Base-by-base conservation (phyloP, 2,888 invertebrate genomes). In the Galerucella pusilla region DNA sequence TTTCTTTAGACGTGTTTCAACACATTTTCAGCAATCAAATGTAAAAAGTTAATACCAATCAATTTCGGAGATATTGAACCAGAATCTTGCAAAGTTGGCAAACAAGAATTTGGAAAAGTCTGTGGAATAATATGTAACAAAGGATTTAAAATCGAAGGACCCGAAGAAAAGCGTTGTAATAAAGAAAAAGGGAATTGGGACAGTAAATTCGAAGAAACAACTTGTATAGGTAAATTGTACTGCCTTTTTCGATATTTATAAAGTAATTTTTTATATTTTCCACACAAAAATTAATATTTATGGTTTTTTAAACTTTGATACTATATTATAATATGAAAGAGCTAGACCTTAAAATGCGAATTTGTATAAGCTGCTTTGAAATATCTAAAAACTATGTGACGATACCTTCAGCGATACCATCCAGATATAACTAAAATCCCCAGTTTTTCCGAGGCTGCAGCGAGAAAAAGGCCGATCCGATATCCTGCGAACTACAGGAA, bases 131-230 rank as follows among this genome's bases (percentile, higher is more conserved):
- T 85, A 7, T 93, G 93, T 82, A 85, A 89, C n/a, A 82, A 88
- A 6, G 93, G 93, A 5, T 93, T 91, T 83, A 87, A 88, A 57
- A 82, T 92, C 6, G 85, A 88, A 69, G 93, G 93, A 0, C 90
- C 91, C 0, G 81, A 85, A 52, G 86, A 86, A 52, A 89, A 89
- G 79, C 87, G 86, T 28, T 93, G 93, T 81, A 87, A 86, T 7
- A 90, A 91, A 45, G 89, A 88, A 75, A 90, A 90, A 52, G 90
- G 90, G 1, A 88, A 89, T 83, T 91, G 91, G 90, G 87, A 88
- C 14, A 87, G 88, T 60, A 89, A 89, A 73, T 88, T 85, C 66
- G 81, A 84, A 68, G 82, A 82, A 60, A 84, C 83, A 46, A 73
- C 78, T 66, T 87, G 87, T 79, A 83, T 79, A 81, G 85, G 85